A percentile compares a stretch with the other conserved stretches of the same genome.
phyloP scores from a whole-genome alignment of 1,140 invertebrate genomes.

The Caenorhabditis inopinata region DNA sequence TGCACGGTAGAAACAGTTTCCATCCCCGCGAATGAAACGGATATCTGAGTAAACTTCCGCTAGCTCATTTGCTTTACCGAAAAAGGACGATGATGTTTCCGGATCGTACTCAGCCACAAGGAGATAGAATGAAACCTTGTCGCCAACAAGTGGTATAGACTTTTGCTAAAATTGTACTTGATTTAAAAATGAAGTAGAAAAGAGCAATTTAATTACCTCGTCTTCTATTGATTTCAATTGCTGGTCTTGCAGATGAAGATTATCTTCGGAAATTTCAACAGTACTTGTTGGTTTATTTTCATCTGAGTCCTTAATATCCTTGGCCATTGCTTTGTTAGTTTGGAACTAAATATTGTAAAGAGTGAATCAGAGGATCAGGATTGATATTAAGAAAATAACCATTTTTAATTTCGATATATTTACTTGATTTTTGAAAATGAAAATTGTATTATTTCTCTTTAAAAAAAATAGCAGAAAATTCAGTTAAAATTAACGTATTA shows the following conservation, averaged over 20 bases:
- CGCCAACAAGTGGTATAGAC: constrained; percentile 27
- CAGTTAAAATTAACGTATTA: no score
- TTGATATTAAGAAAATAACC: no score
- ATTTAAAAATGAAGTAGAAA: no score
- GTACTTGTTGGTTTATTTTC: not conserved
- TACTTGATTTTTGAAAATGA: no score
- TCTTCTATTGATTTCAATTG: constrained; percentile 36
- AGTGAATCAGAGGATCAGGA: no score
- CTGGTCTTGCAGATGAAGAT: not conserved
- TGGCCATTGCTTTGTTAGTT: no score
- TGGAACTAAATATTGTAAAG: no score
- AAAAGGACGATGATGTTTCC: not conserved
- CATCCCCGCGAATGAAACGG: constrained; percentile 39
- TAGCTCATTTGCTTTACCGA: constrained; percentile 38
- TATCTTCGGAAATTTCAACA: not conserved
- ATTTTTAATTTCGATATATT: no score
- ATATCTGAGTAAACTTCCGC: constrained; percentile 25
- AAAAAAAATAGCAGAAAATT: no score
- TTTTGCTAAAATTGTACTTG: constrained; percentile 27
- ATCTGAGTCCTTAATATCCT: not conserved
- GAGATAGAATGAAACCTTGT: not conserved
- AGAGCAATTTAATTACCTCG: not conserved
- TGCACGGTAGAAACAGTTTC: constrained; percentile 51
- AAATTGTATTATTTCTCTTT: no score
- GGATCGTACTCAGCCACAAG: not conserved